Conservation (phyloP, 2,888 invertebrate genomes). For the Eupsilia transversa region DNA sequence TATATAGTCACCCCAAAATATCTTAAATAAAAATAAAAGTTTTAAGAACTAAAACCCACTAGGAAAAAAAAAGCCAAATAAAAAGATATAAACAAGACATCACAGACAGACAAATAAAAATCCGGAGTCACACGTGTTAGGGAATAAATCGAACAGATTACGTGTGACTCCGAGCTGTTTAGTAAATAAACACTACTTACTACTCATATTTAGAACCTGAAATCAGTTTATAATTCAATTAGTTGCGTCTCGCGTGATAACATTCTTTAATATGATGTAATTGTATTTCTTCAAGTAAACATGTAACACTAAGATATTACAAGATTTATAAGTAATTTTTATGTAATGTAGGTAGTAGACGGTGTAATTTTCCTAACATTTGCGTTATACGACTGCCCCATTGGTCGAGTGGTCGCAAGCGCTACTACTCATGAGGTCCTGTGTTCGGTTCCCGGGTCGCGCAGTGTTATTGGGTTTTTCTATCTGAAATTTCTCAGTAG, state of each 20-base stretch:
- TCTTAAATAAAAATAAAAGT: no score
- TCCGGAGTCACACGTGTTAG: no score
- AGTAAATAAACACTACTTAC: neutral
- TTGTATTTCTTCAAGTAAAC: constrained; percentile 26
- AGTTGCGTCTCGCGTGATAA: constrained; percentile 9
- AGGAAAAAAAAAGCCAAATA: no score
- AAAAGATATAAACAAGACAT: no score
- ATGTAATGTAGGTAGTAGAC: neutral
- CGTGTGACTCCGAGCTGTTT: no score
- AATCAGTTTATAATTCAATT: constrained; percentile 21
- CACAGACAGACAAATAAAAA: no score
- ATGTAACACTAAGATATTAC: constrained; percentile 1
- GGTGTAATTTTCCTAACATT: neutral
- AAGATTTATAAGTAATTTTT: neutral
- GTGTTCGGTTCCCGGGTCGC: neutral
- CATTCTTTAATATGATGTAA: constrained; percentile 21
- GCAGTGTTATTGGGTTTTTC: neutral
- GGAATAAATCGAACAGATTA: no score
- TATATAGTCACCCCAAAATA: no score
- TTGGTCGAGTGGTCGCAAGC: neutral
- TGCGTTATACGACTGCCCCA: neutral
- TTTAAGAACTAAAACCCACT: no score
- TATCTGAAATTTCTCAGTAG: neutral
- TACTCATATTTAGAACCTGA: neutral
- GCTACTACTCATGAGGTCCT: neutral